Evolutionary conservation across 2,797 vertebrate genomes (phyloP).

Genomic region (Clarias pachynema): DNA sequence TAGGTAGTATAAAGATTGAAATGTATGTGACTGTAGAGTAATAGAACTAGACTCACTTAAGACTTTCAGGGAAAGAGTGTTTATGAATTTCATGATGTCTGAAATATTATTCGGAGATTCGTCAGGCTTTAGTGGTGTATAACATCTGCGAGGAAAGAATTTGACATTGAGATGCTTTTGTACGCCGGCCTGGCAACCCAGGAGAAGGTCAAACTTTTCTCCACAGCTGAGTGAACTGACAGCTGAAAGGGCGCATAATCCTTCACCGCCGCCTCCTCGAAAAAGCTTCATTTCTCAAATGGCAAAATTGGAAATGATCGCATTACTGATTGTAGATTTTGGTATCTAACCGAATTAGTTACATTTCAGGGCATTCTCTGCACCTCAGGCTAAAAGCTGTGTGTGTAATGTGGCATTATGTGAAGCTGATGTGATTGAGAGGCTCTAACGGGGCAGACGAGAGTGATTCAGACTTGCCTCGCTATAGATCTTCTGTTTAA

Average conservation of each 20-base stretch:
- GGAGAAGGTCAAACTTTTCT: not conserved
- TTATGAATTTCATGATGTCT: not conserved
- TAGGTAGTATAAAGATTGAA: not conserved
- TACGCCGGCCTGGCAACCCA: not conserved
- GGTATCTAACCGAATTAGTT: conserved; percentile 24
- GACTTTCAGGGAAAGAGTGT: not conserved
- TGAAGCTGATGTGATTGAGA: conserved; percentile 41
- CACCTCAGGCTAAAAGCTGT: conserved; percentile 15
- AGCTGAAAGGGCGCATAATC: not conserved
- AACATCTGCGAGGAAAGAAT: not conserved
- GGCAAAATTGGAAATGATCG: conserved; percentile 21
- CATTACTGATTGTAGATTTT: conserved; percentile 29
- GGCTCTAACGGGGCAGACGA: conserved; percentile 36
- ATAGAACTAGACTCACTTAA: not conserved
- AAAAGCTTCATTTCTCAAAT: conserved; percentile 17
- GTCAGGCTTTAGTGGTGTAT: not conserved
- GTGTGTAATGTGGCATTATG: conserved; percentile 32
- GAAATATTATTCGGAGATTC: not conserved
- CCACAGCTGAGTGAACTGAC: not conserved
- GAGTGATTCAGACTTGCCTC: conserved; percentile 40
- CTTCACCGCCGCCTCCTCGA: not conserved
- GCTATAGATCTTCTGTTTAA: conserved; percentile 77
- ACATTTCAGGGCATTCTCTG: conserved; percentile 7
- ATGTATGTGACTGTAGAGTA: not conserved
- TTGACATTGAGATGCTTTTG: not conserved